A percentile compares a stretch with the other conserved stretches of the same genome.
Conservation (phyloP, 1,140 invertebrate genomes). For the Mylabris phalerata region DNA sequence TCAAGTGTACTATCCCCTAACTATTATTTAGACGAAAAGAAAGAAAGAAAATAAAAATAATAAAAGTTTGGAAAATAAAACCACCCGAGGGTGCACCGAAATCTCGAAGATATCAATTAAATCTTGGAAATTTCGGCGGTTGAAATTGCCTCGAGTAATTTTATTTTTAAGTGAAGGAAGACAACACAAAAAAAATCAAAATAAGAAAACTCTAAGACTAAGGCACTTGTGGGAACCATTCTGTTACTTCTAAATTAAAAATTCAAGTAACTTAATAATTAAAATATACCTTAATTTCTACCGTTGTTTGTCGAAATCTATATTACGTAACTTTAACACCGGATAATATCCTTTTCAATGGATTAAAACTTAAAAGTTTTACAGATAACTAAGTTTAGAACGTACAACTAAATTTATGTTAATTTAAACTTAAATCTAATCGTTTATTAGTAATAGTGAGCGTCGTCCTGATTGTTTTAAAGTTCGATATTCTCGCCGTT, state of each 20-base stretch:
- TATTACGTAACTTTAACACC: conserved; percentile 13
- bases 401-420: no score
- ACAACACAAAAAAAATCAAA: neutral
- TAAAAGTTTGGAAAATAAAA: neutral
- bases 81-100: neutral
- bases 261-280: conserved; percentile 1
- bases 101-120: conserved; percentile 1
- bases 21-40: neutral
- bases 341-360: neutral
- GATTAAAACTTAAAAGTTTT: conserved; percentile 4
- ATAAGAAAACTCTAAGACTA: no score
- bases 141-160: neutral
- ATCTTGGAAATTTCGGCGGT: conserved; percentile 9
- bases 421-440: neutral
- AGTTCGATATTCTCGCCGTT: no score
- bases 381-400: no score
- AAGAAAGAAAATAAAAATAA: conserved; percentile 1
- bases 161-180: neutral
- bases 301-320: no score
- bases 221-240: no score
- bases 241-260: neutral
- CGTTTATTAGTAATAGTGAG: conserved; percentile 2
- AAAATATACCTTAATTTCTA: neutral
- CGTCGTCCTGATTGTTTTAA: neutral
- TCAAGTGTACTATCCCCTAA: conserved; percentile 19